Evolutionary conservation across 2,113 vertebrate species (phyloP).

Genomic region (Diadophis punctatus): DNA sequence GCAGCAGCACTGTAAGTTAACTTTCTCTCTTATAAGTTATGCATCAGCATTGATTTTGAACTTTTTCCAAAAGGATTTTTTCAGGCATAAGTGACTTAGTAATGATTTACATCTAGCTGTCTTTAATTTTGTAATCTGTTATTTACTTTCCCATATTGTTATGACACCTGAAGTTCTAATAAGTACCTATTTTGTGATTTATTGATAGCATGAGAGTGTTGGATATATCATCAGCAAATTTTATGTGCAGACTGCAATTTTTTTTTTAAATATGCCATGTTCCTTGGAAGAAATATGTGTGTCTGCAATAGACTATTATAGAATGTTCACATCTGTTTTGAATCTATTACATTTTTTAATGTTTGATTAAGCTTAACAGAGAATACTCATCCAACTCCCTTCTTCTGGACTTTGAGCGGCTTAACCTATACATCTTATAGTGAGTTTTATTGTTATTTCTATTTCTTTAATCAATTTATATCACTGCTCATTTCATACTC

Average conservation of each 20-base stretch:
- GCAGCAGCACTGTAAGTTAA: background rate
- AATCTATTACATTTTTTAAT: background rate
- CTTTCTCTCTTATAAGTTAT: background rate
- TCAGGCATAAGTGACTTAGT: background rate
- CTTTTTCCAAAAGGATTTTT: background rate
- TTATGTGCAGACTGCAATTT: background rate
- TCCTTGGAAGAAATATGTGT: background rate
- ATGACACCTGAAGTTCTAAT: background rate
- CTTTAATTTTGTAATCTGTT: background rate
- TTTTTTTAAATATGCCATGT: background rate
- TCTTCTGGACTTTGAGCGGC: background rate
- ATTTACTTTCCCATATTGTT: background rate
- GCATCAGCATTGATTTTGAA: background rate
- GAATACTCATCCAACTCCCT: background rate
- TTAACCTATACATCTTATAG: background rate
- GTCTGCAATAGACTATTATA: background rate
- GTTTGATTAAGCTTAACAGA: slow-evolving; percentile 8
- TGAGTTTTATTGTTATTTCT: background rate
- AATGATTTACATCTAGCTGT: background rate
- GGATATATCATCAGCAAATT: background rate
- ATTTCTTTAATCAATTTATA: background rate
- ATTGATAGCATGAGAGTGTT: background rate
- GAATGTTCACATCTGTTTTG: background rate
- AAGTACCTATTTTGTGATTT: background rate
- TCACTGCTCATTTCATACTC: background rate